Percentiles rank a stretch among this genome's conserved stretches.
Evolutionary conservation across 2,113 vertebrate genomes (phyloP).

Genomic region (Chiloscyllium plagiosum): DNA sequence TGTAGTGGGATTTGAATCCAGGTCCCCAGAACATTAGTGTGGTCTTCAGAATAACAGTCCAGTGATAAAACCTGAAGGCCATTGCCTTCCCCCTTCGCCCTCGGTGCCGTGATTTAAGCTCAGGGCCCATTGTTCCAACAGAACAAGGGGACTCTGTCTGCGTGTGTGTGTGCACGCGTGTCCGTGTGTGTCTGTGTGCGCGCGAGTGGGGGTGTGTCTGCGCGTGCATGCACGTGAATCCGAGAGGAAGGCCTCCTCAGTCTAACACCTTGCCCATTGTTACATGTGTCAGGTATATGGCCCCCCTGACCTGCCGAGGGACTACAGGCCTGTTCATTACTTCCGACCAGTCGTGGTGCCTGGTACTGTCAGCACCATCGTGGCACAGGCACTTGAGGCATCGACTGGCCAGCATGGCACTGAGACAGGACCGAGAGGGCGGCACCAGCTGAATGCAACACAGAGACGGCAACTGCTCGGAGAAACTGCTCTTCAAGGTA

Average conservation of each 20-base stretch:
- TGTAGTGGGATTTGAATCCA: too few species aligned
- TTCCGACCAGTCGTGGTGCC: slow-evolving; percentile 62
- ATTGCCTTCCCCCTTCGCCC: background rate
- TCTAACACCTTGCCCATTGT: background rate
- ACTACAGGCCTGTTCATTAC: slow-evolving; percentile 75
- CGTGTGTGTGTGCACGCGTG: background rate
- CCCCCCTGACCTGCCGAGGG: slow-evolving; percentile 70
- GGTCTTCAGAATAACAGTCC: too few species aligned
- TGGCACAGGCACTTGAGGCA: slow-evolving; percentile 59
- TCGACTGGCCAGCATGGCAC: slow-evolving; percentile 63
- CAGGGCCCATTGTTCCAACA: background rate
- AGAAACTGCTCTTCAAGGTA: slow-evolving; percentile 69
- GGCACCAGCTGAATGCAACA: slow-evolving; percentile 70
- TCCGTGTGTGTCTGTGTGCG: background rate
- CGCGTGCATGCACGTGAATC: background rate
- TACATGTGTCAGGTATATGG: slow-evolving; percentile 62
- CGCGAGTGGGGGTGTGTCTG: too few species aligned
- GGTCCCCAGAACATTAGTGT: too few species aligned
- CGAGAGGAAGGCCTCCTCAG: background rate
- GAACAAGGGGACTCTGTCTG: background rate
- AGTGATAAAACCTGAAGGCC: too few species aligned
- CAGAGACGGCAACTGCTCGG: slow-evolving; percentile 73
- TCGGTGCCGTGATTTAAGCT: background rate
- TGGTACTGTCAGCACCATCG: slow-evolving; percentile 50
- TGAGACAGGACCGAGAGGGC: slow-evolving; percentile 49